Conservation (phyloP, 2,113 vertebrate genomes). For the Microtus ochrogaster region DNA sequence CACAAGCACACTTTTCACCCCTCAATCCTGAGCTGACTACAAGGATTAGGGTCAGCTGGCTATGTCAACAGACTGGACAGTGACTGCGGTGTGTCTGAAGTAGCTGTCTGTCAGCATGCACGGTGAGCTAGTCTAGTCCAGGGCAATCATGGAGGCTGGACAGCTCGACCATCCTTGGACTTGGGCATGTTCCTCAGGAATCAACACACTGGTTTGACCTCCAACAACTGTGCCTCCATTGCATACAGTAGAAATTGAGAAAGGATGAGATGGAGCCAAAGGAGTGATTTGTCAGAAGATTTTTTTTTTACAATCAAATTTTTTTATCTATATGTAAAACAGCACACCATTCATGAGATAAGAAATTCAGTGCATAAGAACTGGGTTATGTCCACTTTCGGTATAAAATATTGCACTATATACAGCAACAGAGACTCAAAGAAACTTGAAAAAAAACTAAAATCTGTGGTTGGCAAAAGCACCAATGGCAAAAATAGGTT, state of each 20-base stretch:
- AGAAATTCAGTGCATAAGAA: constrained; percentile 96
- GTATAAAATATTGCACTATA: constrained; percentile 98
- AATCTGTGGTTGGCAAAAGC: constrained; percentile 95
- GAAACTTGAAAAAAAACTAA: constrained; percentile 96
- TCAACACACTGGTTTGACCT: neutral
- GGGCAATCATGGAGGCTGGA: neutral
- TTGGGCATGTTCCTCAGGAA: rapidly evolving
- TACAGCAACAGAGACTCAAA: constrained; percentile 95
- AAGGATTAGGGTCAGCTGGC: neutral
- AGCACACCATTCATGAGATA: constrained; percentile 93
- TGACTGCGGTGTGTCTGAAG: neutral
- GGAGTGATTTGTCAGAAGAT: neutral
- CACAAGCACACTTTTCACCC: neutral
- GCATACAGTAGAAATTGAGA: neutral
- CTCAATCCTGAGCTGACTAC: neutral
- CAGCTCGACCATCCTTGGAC: neutral
- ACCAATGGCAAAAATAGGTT: neutral
- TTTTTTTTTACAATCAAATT: constrained; percentile 86
- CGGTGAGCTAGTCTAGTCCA: neutral
- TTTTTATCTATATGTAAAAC: constrained; percentile 95
- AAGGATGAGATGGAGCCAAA: neutral
- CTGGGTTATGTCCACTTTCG: constrained; percentile 94
- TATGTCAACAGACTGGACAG: neutral
- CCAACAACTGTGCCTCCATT: neutral
- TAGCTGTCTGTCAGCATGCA: neutral